Evolutionary conservation across 2,797 vertebrate species (phyloP), one percentile per base, ranked within the genome.

Genomic region (Coregonus sp.): DNA sequence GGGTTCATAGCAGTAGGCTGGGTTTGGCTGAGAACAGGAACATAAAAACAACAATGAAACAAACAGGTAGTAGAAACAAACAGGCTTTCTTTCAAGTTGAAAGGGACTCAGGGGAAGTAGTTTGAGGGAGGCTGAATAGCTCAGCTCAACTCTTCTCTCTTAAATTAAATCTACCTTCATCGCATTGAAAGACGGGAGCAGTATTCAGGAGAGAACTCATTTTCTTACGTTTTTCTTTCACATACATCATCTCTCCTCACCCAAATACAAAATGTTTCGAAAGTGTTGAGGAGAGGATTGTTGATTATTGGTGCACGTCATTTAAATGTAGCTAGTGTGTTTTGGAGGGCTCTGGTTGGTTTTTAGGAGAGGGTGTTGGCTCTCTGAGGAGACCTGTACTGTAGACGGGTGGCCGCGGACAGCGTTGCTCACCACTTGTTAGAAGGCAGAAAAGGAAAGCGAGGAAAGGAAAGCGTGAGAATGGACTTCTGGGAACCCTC

Each of bases 401-500:
- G 74, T 77, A 87, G 86, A 86, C 4, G 79, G 40, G 86, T 86
- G 81, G 86, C 89, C 74, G 77, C 71, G 73, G 68, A 86, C 74
- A 81, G 86, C 86, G 87, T 86, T 89, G 91, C 94, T 96, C 96
- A 97, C 96, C 96, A 95, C 95, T 96, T 96, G 86, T 92, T 93
- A 92, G 92, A 93, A 92, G 94, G 94, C 89, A 95, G 90, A 92
- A 93, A 96, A 91, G 95, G 92, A 94, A 97, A 97, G 89, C 94
- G 96, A 92, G 95, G 95, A 93, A 97, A 95, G 85, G 94, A 96
- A 82, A 97, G 95, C 94, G 94, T 94, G 91, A 96, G 95, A 91
- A 96, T 94, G 93, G 94, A 95, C 94, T 96, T 97, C 94, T 96
- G 95, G 93, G 94, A 94, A 89, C 91, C 92, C 92, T 96, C 95